A percentile compares a stretch with the other conserved stretches of the same genome.
These are phyloP conservation scores for Chromobotia macracanthus DNA, from an alignment of 2,797 vertebrate genomes.

Conservation along the genomic window DNA sequence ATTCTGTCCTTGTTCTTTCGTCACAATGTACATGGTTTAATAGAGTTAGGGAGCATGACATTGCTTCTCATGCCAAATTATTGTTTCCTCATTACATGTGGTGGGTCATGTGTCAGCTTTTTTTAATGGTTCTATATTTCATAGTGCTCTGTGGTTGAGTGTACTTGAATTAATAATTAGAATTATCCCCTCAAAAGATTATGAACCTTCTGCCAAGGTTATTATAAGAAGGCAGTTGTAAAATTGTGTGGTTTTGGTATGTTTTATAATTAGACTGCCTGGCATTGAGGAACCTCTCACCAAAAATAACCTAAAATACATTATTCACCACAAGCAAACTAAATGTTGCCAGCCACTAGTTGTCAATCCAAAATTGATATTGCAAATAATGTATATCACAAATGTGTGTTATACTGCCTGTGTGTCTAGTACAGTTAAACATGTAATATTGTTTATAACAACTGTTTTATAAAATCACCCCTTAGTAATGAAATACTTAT, in stretches of 20 bases:
- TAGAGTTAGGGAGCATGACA: slow-evolving; percentile 66
- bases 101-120: slow-evolving; percentile 71
- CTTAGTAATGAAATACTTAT: slow-evolving; percentile 75
- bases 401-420: neutral
- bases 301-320: slow-evolving; percentile 1
- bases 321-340: neutral
- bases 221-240: slow-evolving; percentile 60
- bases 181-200: slow-evolving; percentile 71
- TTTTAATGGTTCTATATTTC: slow-evolving; percentile 68
- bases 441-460: slow-evolving; percentile 18
- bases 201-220: slow-evolving; percentile 57
- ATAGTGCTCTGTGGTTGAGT: slow-evolving; percentile 70
- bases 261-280: slow-evolving; percentile 7
- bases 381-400: slow-evolving; percentile 16
- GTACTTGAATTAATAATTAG: slow-evolving; percentile 68
- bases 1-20: slow-evolving; percentile 83
- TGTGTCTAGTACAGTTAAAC: slow-evolving; percentile 25
- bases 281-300: slow-evolving; percentile 32
- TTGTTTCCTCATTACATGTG: slow-evolving; percentile 66
- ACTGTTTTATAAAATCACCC: slow-evolving; percentile 65
- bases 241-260: slow-evolving; percentile 9
- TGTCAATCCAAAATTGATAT: neutral
- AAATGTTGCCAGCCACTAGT: slow-evolving; percentile 19
- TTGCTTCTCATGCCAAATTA: slow-evolving; percentile 60
- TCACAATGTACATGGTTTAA: slow-evolving; percentile 83